Percentiles rank a stretch among this genome's conserved stretches.
Conservation (phyloP, 2,113 vertebrate genomes). For the Sceloporus tristichus region DNA sequence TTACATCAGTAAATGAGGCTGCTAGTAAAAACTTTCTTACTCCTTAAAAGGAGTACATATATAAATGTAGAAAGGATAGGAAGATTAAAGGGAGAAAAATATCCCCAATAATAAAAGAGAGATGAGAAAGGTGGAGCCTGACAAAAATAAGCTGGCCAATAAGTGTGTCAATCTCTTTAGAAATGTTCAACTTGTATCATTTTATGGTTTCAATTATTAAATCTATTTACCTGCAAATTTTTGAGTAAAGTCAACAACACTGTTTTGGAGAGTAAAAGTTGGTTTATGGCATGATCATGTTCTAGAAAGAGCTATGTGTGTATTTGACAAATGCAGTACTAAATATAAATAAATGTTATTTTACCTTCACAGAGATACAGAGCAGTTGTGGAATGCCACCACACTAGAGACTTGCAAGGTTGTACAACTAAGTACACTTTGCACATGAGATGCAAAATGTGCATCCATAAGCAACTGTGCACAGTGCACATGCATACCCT, state of each 20-base stretch:
- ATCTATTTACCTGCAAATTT: not conserved
- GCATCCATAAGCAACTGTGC: too few relatives aligned
- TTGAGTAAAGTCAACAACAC: not conserved
- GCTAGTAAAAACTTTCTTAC: slow-evolving; percentile 22
- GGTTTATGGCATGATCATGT: not conserved
- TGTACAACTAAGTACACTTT: too few relatives aligned
- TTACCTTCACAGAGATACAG: too few relatives aligned
- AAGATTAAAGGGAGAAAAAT: slow-evolving; percentile 71
- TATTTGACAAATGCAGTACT: not conserved
- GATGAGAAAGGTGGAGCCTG: too few relatives aligned
- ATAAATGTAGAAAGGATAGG: slow-evolving; percentile 63
- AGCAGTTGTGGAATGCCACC: too few relatives aligned
- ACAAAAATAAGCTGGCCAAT: slow-evolving; percentile 9
- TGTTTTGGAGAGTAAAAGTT: slow-evolving; percentile 1
- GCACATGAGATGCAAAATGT: too few relatives aligned
- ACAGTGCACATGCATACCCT: too few relatives aligned
- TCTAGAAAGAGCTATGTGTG: not conserved
- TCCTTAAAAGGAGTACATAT: slow-evolving; percentile 49
- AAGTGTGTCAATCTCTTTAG: not conserved
- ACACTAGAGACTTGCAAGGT: too few relatives aligned
- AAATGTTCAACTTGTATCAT: not conserved
- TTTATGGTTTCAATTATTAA: slow-evolving; percentile 7
- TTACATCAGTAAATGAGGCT: slow-evolving; percentile 40
- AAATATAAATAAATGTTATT: not conserved
- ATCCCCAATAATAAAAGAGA: slow-evolving; percentile 20